Evolutionary conservation across 2,797 vertebrate genomes (phyloP).

Genomic region (Meriones psammophilus): DNA sequence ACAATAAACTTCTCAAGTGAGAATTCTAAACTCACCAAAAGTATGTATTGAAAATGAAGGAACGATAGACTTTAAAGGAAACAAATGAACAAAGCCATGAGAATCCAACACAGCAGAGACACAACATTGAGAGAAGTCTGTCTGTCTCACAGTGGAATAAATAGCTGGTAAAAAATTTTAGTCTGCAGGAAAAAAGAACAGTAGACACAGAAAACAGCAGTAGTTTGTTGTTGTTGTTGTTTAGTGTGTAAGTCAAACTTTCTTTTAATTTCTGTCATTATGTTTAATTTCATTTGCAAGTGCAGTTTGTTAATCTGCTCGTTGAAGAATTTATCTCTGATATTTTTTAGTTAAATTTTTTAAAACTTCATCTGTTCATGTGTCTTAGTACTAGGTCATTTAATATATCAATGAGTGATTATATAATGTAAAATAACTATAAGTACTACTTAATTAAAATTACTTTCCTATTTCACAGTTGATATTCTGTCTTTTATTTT

Average conservation of each 20-base stretch:
- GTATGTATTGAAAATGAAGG: background rate
- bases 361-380: background rate
- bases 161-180: background rate
- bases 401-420: background rate
- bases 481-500: background rate
- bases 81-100: background rate
- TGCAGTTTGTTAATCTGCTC: background rate
- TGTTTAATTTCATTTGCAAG: background rate
- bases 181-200: background rate
- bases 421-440: background rate
- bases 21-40: background rate
- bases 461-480: background rate
- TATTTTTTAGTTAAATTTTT: background rate
- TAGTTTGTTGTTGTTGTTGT: background rate
- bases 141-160: background rate
- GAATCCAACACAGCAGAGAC: background rate
- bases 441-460: background rate
- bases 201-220: background rate
- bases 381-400: background rate
- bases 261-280: background rate
- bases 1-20: constrained; percentile 24
- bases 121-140: background rate
- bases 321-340: background rate
- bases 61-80: background rate
- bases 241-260: background rate